Percentiles rank a stretch among this genome's conserved stretches.
phyloP scores from a whole-genome alignment of 2,797 vertebrate genomes.

The Hirundo rustica region DNA sequence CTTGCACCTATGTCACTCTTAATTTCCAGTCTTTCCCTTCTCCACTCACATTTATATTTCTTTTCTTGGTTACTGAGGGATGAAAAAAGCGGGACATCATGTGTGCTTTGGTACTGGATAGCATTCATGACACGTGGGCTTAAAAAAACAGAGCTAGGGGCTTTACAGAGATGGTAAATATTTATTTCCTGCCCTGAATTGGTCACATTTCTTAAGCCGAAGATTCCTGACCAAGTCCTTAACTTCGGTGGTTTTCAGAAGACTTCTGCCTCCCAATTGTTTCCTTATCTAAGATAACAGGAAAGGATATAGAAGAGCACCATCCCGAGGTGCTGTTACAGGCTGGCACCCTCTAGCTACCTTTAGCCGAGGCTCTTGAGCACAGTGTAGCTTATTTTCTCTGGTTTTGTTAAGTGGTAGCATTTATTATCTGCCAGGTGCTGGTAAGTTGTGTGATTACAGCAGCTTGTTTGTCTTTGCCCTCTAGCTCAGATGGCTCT shows the following conservation, averaged over 20 bases:
- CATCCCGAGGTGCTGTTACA: neutral
- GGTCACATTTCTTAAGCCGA: neutral
- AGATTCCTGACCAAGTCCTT: neutral
- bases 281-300: neutral
- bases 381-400: neutral
- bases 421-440: conserved; percentile 41
- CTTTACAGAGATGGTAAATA: neutral
- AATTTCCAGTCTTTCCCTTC: neutral
- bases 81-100: neutral
- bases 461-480: conserved; percentile 41
- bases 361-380: neutral
- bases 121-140: neutral
- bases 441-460: conserved; percentile 9
- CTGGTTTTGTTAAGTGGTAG: neutral
- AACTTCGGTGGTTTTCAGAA: neutral
- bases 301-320: neutral
- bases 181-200: neutral
- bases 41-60: neutral
- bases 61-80: neutral
- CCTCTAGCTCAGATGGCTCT: conserved; percentile 43
- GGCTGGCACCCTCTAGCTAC: neutral
- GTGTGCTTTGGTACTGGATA: neutral
- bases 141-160: neutral
- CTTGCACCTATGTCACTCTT: neutral
- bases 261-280: neutral